These are phyloP conservation scores for Grammomys surdaster DNA, from an alignment of 2,113 vertebrate species.

Conservation along the genomic window DNA sequence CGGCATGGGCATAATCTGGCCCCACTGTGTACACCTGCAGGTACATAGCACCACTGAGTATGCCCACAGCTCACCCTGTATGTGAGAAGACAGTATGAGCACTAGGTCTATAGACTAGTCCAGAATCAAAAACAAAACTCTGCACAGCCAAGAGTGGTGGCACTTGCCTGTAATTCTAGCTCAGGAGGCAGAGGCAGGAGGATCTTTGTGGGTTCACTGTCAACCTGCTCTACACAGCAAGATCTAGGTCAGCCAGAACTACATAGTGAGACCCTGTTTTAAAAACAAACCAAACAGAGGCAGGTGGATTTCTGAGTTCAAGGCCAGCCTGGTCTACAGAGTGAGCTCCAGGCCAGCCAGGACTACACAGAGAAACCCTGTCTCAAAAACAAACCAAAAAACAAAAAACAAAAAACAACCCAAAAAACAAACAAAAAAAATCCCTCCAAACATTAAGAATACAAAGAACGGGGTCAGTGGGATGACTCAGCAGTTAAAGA, in stretches of 20 bases:
- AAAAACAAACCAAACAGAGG: not conserved
- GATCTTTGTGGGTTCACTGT: not conserved
- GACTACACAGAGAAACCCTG: not conserved
- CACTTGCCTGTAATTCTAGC: not conserved
- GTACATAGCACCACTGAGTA: constrained; percentile 83
- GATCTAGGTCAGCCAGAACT: no score
- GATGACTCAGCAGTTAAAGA: not conserved
- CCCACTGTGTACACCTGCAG: constrained; percentile 98
- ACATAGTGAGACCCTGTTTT: not conserved
- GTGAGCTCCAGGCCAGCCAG: not conserved
- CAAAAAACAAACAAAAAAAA: not conserved
- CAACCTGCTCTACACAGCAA: not conserved
- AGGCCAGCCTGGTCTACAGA: not conserved
- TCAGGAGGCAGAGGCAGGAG: not conserved
- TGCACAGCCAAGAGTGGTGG: not conserved
- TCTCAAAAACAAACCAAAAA: not conserved
- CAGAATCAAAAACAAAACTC: not conserved
- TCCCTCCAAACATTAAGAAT: not conserved
- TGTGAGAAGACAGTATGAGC: constrained; percentile 75
- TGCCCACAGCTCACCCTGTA: constrained; percentile 73
- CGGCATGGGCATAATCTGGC: constrained; percentile 97
- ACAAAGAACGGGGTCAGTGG: not conserved
- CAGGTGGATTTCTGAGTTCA: not conserved
- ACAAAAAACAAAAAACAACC: no score
- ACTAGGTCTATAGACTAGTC: constrained; percentile 63